Percentiles rank a stretch among this genome's conserved stretches.
Evolutionary conservation across 1,140 invertebrate species (phyloP).

Genomic region (Drosophila tsacasi): DNA sequence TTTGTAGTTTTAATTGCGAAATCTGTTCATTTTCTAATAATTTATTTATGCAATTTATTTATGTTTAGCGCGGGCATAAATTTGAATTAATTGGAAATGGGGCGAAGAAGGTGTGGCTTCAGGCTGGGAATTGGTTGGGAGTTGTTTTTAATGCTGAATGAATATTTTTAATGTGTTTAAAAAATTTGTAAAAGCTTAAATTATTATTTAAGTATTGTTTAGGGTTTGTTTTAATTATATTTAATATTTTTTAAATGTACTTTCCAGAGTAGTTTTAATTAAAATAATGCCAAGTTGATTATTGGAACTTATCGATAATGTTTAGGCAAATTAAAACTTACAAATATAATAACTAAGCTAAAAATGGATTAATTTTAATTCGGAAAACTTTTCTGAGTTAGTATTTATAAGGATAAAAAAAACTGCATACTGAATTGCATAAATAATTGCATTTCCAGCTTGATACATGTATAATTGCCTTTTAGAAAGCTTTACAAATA

Average conservation of each 20-base stretch:
- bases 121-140: background rate
- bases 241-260: background rate
- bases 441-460: too few species aligned
- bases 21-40: conserved; percentile 80
- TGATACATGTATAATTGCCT: background rate
- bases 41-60: conserved; percentile 68
- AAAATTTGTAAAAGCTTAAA: background rate
- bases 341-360: too few species aligned
- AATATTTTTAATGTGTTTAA: background rate
- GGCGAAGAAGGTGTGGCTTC: too few species aligned
- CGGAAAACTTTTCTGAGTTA: too few species aligned
- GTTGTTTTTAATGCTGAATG: background rate
- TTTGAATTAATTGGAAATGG: conserved; percentile 17
- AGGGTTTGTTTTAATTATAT: background rate
- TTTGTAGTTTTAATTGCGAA: conserved; percentile 84
- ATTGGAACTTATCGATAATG: too few species aligned
- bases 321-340: too few species aligned
- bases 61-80: conserved; percentile 12
- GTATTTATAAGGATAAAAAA: too few species aligned
- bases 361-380: too few species aligned
- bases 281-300: background rate
- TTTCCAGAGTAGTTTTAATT: background rate
- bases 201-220: background rate
- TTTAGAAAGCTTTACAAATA: background rate
- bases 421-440: too few species aligned